Evolutionary conservation across 2,888 invertebrate species (phyloP).

Genomic region (Argynnis bischoffii): DNA sequence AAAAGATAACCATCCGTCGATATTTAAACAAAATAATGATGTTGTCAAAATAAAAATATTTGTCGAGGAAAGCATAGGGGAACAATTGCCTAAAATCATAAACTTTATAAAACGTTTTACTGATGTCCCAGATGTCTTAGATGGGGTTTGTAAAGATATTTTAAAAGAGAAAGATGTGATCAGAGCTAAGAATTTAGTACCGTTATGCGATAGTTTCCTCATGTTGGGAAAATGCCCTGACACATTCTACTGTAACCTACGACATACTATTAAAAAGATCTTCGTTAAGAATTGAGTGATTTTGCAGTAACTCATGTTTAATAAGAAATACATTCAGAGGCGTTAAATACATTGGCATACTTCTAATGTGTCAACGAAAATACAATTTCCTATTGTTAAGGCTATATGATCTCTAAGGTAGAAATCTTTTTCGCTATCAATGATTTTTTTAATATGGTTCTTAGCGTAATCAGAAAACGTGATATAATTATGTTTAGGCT

Average conservation of each 20-base stretch:
- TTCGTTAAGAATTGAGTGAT: too few species aligned
- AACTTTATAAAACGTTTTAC: slow-evolving; percentile 80
- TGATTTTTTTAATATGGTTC: too few species aligned
- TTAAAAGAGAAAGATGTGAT: slow-evolving; percentile 63
- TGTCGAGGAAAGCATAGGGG: slow-evolving; percentile 81
- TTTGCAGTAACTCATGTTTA: too few species aligned
- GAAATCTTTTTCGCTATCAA: too few species aligned
- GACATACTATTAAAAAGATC: slow-evolving; percentile 82
- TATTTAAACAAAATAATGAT: slow-evolving; percentile 54
- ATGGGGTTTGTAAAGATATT: slow-evolving; percentile 58
- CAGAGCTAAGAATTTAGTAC: slow-evolving; percentile 65
- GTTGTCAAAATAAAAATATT: slow-evolving; percentile 77
- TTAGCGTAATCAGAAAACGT: too few species aligned
- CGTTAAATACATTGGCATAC: too few species aligned
- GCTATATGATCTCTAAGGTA: too few species aligned
- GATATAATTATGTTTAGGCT: too few species aligned
- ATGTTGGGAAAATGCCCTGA: slow-evolving; percentile 85
- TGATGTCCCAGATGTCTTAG: slow-evolving; percentile 58
- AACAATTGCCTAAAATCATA: slow-evolving; percentile 84
- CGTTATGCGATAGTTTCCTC: slow-evolving; percentile 84
- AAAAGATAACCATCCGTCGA: slow-evolving; percentile 82
- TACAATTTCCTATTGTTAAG: too few species aligned
- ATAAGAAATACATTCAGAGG: too few species aligned
- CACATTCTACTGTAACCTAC: slow-evolving; percentile 77
- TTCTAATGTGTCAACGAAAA: too few species aligned